Percentiles rank a stretch among this genome's conserved stretches.
Conservation (phyloP, 2,113 vertebrate genomes). For the Sceloporus tristichus region DNA sequence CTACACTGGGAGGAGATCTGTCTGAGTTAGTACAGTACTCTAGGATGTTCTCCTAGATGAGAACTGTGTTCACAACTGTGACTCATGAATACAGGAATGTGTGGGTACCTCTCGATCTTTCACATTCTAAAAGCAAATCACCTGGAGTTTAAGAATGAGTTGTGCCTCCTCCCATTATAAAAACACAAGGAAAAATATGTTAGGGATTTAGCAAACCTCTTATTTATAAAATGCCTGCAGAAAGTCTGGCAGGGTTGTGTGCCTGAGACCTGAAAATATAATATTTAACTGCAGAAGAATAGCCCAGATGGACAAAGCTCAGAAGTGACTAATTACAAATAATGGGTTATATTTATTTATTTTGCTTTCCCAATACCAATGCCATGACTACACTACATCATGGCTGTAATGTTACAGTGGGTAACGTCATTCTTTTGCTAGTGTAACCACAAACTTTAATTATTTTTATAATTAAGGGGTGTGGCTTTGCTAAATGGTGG, state of each 20-base stretch:
- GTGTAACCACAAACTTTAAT: too few species aligned
- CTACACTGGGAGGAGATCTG: neutral
- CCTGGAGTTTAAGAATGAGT: neutral
- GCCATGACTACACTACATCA: neutral
- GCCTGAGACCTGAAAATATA: neutral
- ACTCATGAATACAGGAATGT: slow-evolving; percentile 4
- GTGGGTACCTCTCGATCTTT: neutral
- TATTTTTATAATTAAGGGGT: too few species aligned
- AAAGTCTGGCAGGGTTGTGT: neutral
- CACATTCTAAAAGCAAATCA: neutral
- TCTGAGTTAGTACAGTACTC: neutral
- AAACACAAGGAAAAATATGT: neutral
- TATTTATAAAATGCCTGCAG: neutral
- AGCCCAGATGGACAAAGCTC: neutral
- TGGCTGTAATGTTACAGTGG: too few species aligned
- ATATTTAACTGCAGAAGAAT: neutral
- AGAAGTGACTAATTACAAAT: neutral
- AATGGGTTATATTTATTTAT: neutral
- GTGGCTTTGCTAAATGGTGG: too few species aligned
- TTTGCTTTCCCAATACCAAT: neutral
- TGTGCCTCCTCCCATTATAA: neutral
- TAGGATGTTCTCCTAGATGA: neutral
- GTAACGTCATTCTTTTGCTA: too few species aligned
- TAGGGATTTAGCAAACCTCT: neutral
- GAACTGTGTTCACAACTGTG: neutral